Conservation (phyloP, 2,797 vertebrate genomes). For the Danio choprae region DNA sequence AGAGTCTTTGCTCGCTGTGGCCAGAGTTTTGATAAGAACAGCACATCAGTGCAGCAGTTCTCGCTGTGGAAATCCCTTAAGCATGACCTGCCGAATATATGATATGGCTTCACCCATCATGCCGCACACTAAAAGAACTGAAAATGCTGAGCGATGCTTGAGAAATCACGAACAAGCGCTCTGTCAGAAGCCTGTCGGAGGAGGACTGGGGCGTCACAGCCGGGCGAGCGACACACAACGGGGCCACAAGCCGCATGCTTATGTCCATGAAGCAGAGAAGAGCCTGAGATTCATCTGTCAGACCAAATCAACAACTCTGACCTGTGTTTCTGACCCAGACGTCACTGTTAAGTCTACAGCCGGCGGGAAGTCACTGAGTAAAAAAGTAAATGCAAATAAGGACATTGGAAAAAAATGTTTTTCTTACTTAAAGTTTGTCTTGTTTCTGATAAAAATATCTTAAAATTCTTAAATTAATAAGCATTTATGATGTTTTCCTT, state of each 20-base stretch:
- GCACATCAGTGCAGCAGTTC: background rate
- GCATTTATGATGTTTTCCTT: too few relatives aligned
- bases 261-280: background rate
- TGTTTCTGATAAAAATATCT: too few relatives aligned
- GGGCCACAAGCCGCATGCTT: background rate
- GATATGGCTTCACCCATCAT: slow-evolving; percentile 38
- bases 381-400: background rate
- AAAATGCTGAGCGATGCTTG: slow-evolving; percentile 47
- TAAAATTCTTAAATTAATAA: too few relatives aligned
- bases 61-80: slow-evolving; percentile 7
- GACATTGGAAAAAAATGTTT: too few relatives aligned
- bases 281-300: slow-evolving; percentile 18
- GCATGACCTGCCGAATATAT: background rate
- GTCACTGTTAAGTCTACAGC: background rate
- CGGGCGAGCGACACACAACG: slow-evolving; percentile 22
- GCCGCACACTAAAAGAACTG: slow-evolving; percentile 9
- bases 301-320: background rate
- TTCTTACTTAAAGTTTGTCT: too few relatives aligned
- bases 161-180: slow-evolving; percentile 34
- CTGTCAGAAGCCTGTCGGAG: slow-evolving; percentile 12
- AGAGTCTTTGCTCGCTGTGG: background rate
- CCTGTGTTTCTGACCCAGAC: slow-evolving; percentile 1
- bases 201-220: background rate
- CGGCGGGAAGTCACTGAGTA: background rate
- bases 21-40: slow-evolving; percentile 11